Conservation (phyloP, 2,113 vertebrate species). For the Antechinus flavipes region DNA sequence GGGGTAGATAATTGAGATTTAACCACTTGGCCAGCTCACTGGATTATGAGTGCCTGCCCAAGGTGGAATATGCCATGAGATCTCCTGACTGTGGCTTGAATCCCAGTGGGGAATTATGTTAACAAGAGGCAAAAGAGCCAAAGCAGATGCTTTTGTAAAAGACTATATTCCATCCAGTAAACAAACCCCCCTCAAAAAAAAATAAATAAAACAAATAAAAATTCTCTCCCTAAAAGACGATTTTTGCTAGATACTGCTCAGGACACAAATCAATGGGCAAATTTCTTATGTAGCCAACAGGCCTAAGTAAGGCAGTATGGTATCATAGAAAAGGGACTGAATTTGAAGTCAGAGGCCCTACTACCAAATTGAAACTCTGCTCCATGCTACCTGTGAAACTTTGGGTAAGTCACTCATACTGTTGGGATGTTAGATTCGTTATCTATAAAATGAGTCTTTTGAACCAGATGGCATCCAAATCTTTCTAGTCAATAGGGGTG, state of each 20-base stretch:
- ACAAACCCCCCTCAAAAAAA: background rate
- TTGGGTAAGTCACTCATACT: background rate
- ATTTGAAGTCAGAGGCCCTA: background rate
- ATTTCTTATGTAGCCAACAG: background rate
- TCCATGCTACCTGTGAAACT: accelerated
- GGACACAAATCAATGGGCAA: background rate
- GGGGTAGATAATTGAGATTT: background rate
- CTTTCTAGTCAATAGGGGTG: background rate
- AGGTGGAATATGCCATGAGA: conserved; percentile 49
- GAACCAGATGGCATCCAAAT: background rate
- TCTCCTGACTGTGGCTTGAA: conserved; percentile 33
- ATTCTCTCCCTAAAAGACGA: background rate
- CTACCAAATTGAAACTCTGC: background rate
- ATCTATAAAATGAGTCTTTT: background rate
- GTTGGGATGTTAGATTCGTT: background rate
- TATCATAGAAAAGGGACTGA: background rate
- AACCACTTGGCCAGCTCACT: conserved; percentile 19
- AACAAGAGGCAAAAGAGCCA: background rate
- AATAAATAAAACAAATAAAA: background rate
- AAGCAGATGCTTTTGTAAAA: background rate
- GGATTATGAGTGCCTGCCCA: conserved; percentile 4
- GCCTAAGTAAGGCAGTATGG: background rate
- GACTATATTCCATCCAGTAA: background rate
- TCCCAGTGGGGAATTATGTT: background rate
- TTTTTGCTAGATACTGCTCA: background rate